phyloP scores from a whole-genome alignment of 2,888 invertebrate genomes.

The Limnephilus rhombicus region DNA sequence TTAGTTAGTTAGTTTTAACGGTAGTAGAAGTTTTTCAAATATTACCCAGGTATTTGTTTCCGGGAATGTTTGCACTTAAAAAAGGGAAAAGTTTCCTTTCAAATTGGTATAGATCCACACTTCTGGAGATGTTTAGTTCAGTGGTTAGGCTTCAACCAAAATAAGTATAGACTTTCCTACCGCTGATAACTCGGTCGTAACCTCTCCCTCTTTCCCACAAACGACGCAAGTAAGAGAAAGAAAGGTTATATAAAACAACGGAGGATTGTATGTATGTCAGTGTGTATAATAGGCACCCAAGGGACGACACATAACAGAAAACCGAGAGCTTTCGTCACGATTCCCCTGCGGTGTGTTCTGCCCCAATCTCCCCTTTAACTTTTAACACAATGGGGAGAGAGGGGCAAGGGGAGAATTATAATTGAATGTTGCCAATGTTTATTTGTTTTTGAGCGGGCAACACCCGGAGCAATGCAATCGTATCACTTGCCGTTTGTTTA shows the following conservation, averaged over 20 bases:
- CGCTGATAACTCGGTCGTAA: neutral
- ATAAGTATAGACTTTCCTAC: neutral
- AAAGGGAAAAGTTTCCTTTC: neutral
- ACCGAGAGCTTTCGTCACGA: conserved; percentile 41
- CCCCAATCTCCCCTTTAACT: conserved; percentile 10
- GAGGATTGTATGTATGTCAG: neutral
- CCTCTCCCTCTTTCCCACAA: neutral
- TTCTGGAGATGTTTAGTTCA: neutral
- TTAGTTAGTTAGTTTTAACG: no score
- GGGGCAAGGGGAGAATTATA: conserved; percentile 24
- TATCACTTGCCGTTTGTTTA: conserved; percentile 24
- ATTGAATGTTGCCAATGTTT: conserved; percentile 51
- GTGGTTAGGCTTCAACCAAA: conserved; percentile 34
- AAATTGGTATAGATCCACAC: neutral
- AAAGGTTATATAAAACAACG: neutral
- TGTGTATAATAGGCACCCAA: neutral
- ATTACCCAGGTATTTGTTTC: no score
- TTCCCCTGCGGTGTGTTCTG: conserved; percentile 37
- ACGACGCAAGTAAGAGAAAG: neutral
- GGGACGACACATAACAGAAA: conserved; percentile 23
- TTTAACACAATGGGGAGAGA: conserved; percentile 8
- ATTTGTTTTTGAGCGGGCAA: conserved; percentile 49
- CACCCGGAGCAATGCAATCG: conserved; percentile 40
- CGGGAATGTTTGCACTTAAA: no score
- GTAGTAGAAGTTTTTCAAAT: no score